Percentiles rank a stretch among this genome's conserved stretches.
These are phyloP conservation scores for Cairina moschata DNA, from an alignment of 2,113 vertebrate species.

Conservation along the genomic window DNA sequence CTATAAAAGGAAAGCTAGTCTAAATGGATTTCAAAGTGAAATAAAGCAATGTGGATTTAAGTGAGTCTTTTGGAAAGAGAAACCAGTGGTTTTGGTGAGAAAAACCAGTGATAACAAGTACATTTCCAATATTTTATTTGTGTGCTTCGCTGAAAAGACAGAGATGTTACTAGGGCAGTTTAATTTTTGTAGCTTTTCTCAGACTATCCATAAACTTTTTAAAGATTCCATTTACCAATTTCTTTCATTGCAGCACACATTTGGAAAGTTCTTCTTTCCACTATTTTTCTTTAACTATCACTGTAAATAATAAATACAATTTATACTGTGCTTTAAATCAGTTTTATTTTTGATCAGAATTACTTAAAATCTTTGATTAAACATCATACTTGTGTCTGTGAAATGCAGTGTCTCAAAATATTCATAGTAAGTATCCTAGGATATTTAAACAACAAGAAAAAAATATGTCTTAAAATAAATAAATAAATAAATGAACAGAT, in stretches of 20 bases:
- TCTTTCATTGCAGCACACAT: not conserved
- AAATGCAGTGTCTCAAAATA: not conserved
- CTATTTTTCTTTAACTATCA: not conserved
- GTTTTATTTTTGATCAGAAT: not conserved
- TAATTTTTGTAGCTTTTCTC: not conserved
- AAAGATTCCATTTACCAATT: not conserved
- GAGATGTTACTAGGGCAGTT: not conserved
- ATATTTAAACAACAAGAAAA: not conserved
- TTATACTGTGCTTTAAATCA: not conserved
- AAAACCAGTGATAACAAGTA: not conserved
- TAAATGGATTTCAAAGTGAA: not conserved
- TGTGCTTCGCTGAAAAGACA: not conserved
- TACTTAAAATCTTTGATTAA: not conserved
- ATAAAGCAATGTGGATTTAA: not conserved
- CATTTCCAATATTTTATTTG: not conserved
- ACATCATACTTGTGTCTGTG: not conserved
- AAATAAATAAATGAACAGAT: not conserved
- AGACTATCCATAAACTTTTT: fast-evolving
- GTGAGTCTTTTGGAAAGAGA: not conserved
- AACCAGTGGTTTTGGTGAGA: not conserved
- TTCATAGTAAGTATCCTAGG: not conserved
- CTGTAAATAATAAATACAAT: not conserved
- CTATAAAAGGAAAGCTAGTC: not conserved
- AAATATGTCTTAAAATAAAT: too few species aligned
- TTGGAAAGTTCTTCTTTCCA: not conserved